phyloP scores from a whole-genome alignment of 2,797 vertebrate genomes.

The Chromobotia macracanthus region DNA sequence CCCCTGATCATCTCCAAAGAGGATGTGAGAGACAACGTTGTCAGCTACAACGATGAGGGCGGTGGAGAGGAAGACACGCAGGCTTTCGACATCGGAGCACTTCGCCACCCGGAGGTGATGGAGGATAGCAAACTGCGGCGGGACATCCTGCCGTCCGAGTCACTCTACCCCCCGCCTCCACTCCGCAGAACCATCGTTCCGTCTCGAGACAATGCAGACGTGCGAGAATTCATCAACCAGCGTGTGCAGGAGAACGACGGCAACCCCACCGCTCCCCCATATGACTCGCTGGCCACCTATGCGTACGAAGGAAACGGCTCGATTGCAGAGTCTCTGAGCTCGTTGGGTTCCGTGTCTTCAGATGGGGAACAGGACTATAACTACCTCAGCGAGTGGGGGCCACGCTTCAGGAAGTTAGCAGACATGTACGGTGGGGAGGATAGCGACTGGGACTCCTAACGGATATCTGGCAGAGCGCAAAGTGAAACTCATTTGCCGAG shows the following conservation, averaged over 20 bases:
- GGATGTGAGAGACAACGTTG: conserved; percentile 93
- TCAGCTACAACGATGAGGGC: conserved; percentile 94
- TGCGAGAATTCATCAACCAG: conserved; percentile 92
- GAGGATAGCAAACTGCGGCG: conserved; percentile 85
- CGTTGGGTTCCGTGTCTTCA: conserved; percentile 85
- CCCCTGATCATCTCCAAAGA: conserved; percentile 95
- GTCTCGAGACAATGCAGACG: conserved; percentile 84
- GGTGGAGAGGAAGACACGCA: conserved; percentile 95
- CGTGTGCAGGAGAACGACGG: conserved; percentile 89
- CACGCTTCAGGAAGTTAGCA: conserved; percentile 91
- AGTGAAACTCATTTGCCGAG: conserved; percentile 27
- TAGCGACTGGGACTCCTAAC: conserved; percentile 88
- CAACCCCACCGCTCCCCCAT: conserved; percentile 88
- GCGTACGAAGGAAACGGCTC: conserved; percentile 94
- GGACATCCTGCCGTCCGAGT: conserved; percentile 88
- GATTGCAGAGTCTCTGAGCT: conserved; percentile 90
- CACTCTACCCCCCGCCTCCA: conserved; percentile 71
- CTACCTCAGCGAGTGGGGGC: conserved; percentile 96
- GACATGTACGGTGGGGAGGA: conserved; percentile 91
- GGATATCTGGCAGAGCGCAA: not conserved
- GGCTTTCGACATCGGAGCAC: conserved; percentile 91
- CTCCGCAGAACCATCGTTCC: conserved; percentile 70
- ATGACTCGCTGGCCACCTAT: conserved; percentile 96
- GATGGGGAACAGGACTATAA: conserved; percentile 92
- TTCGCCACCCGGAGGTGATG: conserved; percentile 85